phyloP scores from a whole-genome alignment of 1,140 invertebrate species.

The Melanaphis sacchari region DNA sequence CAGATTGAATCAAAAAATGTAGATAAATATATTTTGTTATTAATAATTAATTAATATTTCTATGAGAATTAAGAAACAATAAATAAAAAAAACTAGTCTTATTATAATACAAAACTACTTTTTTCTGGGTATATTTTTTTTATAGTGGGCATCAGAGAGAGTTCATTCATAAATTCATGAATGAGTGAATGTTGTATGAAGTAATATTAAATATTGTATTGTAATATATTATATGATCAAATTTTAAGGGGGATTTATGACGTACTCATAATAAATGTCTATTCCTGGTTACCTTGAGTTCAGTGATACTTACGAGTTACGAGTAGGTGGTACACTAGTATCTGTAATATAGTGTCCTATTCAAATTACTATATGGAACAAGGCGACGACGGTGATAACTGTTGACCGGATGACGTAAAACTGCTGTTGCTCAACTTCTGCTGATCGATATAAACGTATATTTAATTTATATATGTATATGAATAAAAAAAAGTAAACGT shows the following conservation, averaged over 20 bases:
- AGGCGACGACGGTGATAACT: background rate
- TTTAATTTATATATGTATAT: background rate
- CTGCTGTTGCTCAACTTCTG: background rate
- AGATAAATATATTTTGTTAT: background rate
- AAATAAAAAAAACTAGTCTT: background rate
- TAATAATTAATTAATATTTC: background rate
- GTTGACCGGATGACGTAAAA: constrained; percentile 29
- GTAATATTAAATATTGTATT: constrained; percentile 18
- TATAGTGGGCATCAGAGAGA: constrained; percentile 15
- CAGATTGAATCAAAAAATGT: background rate
- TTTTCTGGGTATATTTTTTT: background rate
- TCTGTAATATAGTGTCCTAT: background rate
- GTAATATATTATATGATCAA: constrained; percentile 32
- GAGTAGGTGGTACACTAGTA: constrained; percentile 25
- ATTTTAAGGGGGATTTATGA: constrained; percentile 39
- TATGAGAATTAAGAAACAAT: background rate
- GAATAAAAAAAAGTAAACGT: background rate
- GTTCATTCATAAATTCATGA: constrained; percentile 34
- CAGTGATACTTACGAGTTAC: background rate
- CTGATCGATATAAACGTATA: background rate
- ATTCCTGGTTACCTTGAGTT: constrained; percentile 39
- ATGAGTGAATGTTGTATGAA: constrained; percentile 39
- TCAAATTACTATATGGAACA: constrained; percentile 34
- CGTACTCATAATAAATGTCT: constrained; percentile 7
- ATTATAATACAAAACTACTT: background rate